Conservation (phyloP, 2,797 vertebrate genomes). For the Podarcis siculus region DNA sequence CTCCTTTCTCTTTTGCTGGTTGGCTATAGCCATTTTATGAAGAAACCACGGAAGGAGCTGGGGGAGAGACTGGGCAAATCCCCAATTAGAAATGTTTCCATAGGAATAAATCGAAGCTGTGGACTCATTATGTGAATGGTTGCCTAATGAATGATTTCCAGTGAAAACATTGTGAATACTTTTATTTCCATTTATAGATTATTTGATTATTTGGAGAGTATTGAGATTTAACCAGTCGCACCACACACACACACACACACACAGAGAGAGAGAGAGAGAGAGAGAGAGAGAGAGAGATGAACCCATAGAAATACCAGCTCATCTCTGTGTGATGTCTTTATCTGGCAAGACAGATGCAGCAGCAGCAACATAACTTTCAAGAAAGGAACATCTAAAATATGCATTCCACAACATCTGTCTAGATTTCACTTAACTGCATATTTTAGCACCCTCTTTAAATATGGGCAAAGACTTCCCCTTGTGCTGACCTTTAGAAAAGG, state of each 20-base stretch:
- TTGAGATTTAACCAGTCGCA: neutral
- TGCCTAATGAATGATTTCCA: no score
- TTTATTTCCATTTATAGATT: neutral
- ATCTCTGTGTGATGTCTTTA: constrained; percentile 53
- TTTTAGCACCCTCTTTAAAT: constrained; percentile 55
- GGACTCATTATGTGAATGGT: no score
- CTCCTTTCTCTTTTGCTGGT: no score
- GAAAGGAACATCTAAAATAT: constrained; percentile 73
- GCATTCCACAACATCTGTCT: constrained; percentile 70
- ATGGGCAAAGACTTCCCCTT: constrained; percentile 40
- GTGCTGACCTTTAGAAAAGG: constrained; percentile 54
- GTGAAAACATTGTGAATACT: no score
- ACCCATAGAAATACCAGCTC: constrained; percentile 56
- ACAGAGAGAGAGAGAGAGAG: no score
- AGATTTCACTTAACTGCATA: constrained; percentile 58
- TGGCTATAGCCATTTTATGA: no score
- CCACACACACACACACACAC: neutral
- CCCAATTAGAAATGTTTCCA: no score
- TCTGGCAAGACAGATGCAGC: constrained; percentile 67
- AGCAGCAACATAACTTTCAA: constrained; percentile 36
- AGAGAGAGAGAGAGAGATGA: neutral
- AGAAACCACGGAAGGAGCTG: no score
- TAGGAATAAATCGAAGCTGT: no score
- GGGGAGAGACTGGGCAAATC: no score
- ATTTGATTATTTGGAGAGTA: constrained; percentile 34